Conservation (phyloP, 2,888 invertebrate genomes). For the Netelia fuscicornis region DNA sequence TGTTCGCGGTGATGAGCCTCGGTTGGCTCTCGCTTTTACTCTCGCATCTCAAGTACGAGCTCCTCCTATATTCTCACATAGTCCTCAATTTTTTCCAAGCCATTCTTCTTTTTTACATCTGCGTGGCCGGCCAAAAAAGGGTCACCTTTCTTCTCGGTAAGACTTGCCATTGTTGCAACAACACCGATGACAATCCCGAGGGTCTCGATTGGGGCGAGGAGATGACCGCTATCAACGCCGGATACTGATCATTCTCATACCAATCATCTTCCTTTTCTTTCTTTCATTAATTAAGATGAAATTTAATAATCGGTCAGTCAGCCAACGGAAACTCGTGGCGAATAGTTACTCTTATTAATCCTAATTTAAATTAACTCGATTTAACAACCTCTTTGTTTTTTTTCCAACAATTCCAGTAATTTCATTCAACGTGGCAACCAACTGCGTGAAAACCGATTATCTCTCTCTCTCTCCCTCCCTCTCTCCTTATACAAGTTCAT, state of each 20-base stretch:
- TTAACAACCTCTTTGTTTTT: too few species aligned
- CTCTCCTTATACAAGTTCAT: too few species aligned
- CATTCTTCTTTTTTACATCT: constrained; percentile 91
- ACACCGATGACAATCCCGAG: constrained; percentile 87
- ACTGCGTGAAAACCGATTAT: too few species aligned
- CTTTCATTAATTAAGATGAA: too few species aligned
- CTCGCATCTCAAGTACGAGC: constrained; percentile 91
- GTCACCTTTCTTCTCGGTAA: constrained; percentile 92
- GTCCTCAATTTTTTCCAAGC: constrained; percentile 92
- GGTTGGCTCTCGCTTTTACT: constrained; percentile 92
- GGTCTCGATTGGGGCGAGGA: constrained; percentile 95
- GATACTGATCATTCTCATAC: constrained; percentile 81
- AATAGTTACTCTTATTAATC: too few species aligned
- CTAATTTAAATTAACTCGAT: too few species aligned
- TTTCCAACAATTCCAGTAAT: too few species aligned
- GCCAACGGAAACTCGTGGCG: too few species aligned
- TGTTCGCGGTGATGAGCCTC: constrained; percentile 91
- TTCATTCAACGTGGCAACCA: too few species aligned
- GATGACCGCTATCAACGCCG: constrained; percentile 94
- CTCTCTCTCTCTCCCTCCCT: too few species aligned
- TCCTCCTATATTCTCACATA: constrained; percentile 91
- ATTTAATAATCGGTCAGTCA: too few species aligned
- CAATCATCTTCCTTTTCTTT: neutral
- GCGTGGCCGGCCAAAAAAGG: constrained; percentile 91
- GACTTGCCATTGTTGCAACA: constrained; percentile 88